phyloP scores from a whole-genome alignment of 2,888 invertebrate species.

The Crematogaster levior region DNA sequence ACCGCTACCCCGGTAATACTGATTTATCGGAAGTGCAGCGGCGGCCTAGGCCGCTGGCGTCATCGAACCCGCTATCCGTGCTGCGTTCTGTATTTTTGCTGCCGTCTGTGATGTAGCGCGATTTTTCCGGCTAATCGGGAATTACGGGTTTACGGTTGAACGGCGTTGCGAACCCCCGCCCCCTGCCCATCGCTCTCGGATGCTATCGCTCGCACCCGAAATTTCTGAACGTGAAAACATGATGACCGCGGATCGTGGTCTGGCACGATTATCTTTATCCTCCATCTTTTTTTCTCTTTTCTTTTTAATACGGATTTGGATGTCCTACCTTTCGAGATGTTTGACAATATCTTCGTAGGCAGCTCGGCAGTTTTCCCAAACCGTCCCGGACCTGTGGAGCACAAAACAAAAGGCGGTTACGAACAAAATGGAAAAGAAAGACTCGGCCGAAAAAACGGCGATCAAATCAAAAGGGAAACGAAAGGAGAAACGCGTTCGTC shows the following conservation, averaged over 20 bases:
- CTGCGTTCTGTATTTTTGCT: slow-evolving; percentile 61
- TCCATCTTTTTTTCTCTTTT: neutral
- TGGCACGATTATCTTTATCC: neutral
- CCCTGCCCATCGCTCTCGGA: neutral
- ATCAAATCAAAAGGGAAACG: slow-evolving; percentile 10
- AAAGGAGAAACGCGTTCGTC: slow-evolving; percentile 42
- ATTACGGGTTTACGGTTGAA: slow-evolving; percentile 51
- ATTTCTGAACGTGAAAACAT: neutral
- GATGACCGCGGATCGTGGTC: neutral
- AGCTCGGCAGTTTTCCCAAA: slow-evolving; percentile 98
- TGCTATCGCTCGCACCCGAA: neutral
- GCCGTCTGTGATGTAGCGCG: slow-evolving; percentile 38
- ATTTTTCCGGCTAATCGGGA: slow-evolving; percentile 64
- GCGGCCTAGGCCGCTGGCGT: slow-evolving; percentile 39
- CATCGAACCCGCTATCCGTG: slow-evolving; percentile 33
- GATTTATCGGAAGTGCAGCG: slow-evolving; percentile 83
- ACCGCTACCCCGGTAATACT: slow-evolving; percentile 80
- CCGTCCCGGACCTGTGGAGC: slow-evolving; percentile 85
- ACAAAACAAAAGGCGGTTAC: slow-evolving; percentile 70
- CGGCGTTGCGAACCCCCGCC: slow-evolving; percentile 1
- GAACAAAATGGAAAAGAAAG: slow-evolving; percentile 52
- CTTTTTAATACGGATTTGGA: slow-evolving; percentile 32
- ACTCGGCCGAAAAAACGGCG: slow-evolving; percentile 1
- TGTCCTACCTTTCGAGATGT: slow-evolving; percentile 95
- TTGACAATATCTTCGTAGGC: slow-evolving; percentile 98